Evolutionary conservation across 2,888 invertebrate species (phyloP), one percentile per base, ranked within the genome.

Genomic region (Junonia oenone): DNA sequence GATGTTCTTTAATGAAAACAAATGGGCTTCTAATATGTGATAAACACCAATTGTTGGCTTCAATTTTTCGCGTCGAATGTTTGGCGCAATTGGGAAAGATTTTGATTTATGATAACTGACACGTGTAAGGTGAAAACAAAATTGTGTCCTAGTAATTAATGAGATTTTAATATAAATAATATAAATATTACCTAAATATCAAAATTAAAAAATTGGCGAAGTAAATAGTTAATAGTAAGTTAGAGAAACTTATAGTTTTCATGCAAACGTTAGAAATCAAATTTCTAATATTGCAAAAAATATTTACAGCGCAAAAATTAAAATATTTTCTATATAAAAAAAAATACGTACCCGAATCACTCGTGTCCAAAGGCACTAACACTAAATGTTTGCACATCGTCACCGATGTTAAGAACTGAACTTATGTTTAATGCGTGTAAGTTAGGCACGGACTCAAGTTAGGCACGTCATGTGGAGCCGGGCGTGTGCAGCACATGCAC

Each of bases 11-110:
- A 75, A 80, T 75, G 72, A 71, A 72, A 70, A 84, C 76, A 78
- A 83, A 86, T 83, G 78, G 75, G 68, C 72, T 80, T 75, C 77
- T 84, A 79, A 86, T 86, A 83, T 77, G 76, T 26, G 74, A 69
- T 67, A 82, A 84, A 84, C 83, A 33, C 3, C 31, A n/a, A 33
- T 3, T 33, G n/a, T 33, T 84, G 82, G 73, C 62, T 62, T 65
- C 61, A 68, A 35, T 45, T n/a, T 51, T 31, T 31, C 11, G 9
- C 11, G 11, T 11, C 29, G 11, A 31, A 31, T 31, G 9, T 31
- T 31, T 8, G 9, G 8, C n/a, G n/a, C n/a, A 33, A 11, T 33
- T 33, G 22, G 5, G 22, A 22, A 22, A 3, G 2, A 22, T 22
- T 22, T 22, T 22, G 22, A 22, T 22, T 22, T 22, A 22, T 22